phyloP scores from a whole-genome alignment of 2,113 vertebrate species.

The Acrocephalus kingi region DNA sequence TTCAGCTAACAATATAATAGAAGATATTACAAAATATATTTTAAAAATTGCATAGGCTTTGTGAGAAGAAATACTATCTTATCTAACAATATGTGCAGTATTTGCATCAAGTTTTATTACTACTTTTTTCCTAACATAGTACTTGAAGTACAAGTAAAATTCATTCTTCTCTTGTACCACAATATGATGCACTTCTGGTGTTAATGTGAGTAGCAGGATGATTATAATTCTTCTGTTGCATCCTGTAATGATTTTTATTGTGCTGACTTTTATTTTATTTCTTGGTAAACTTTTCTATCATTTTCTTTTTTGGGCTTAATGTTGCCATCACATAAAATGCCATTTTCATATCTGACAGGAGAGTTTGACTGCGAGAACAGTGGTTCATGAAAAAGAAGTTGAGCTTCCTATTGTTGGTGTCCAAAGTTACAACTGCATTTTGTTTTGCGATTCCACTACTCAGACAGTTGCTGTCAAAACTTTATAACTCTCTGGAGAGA shows the following conservation, averaged over 20 bases:
- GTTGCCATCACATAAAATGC: background rate
- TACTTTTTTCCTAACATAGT: background rate
- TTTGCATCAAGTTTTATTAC: background rate
- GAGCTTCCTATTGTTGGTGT: background rate
- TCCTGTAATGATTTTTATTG: background rate
- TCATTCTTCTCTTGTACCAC: background rate
- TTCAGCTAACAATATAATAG: background rate
- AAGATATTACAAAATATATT: background rate
- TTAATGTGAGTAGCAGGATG: background rate
- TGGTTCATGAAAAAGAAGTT: background rate
- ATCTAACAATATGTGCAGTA: background rate
- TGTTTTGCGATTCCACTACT: background rate
- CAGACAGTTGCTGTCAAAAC: background rate
- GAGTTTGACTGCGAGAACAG: background rate
- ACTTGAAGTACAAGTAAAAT: background rate
- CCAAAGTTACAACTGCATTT: background rate
- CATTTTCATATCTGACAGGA: background rate
- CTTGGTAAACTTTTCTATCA: background rate
- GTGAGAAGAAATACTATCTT: background rate
- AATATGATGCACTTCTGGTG: background rate
- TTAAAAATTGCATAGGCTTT: background rate
- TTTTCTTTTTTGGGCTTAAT: background rate
- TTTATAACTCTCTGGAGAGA: background rate
- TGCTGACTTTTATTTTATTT: background rate
- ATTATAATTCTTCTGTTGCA: background rate